Evolutionary conservation across 64 coral and sea anemone species (phyloP).

Genomic region (Anthopleura sola): DNA sequence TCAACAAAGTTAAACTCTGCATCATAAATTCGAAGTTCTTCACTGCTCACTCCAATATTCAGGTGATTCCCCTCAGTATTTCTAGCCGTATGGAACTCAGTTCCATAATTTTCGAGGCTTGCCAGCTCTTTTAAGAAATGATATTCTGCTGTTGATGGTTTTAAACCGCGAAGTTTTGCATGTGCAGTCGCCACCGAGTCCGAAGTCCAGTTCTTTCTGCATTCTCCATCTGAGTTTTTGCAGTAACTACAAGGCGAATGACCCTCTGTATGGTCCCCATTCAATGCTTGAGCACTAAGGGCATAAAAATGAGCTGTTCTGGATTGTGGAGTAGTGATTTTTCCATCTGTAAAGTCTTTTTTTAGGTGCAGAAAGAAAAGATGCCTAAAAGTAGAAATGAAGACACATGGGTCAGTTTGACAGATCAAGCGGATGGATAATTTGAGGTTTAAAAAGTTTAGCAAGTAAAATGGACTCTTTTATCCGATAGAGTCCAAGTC

Average conservation of each 20-base stretch:
- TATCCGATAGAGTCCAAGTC: neutral
- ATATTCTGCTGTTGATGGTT: slow-evolving; percentile 71
- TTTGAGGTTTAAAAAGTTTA: neutral
- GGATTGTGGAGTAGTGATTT: slow-evolving; percentile 42
- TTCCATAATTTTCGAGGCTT: slow-evolving; percentile 81
- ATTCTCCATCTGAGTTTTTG: slow-evolving; percentile 37
- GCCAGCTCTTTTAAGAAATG: slow-evolving; percentile 79
- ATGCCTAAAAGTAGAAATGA: slow-evolving; percentile 68
- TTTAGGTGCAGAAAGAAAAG: slow-evolving; percentile 85
- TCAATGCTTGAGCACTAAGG: slow-evolving; percentile 74
- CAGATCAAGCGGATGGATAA: neutral
- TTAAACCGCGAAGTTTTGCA: slow-evolving; percentile 61
- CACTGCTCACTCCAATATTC: slow-evolving; percentile 85
- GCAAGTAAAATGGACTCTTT: neutral
- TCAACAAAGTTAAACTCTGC: slow-evolving; percentile 62
- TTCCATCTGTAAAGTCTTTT: slow-evolving; percentile 72
- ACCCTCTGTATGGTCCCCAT: slow-evolving; percentile 51
- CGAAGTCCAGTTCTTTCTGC: slow-evolving; percentile 39
- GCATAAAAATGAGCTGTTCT: slow-evolving; percentile 65
- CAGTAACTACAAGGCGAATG: slow-evolving; percentile 44
- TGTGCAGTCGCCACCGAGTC: slow-evolving; percentile 66
- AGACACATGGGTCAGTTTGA: slow-evolving; percentile 13
- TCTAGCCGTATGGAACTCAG: slow-evolving; percentile 82
- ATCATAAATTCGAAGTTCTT: slow-evolving; percentile 82
- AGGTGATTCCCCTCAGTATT: slow-evolving; percentile 35